A percentile compares a stretch with the other conserved stretches of the same genome.
Conservation (phyloP, 2,797 vertebrate genomes). For the Melanotaenia trifasciata region DNA sequence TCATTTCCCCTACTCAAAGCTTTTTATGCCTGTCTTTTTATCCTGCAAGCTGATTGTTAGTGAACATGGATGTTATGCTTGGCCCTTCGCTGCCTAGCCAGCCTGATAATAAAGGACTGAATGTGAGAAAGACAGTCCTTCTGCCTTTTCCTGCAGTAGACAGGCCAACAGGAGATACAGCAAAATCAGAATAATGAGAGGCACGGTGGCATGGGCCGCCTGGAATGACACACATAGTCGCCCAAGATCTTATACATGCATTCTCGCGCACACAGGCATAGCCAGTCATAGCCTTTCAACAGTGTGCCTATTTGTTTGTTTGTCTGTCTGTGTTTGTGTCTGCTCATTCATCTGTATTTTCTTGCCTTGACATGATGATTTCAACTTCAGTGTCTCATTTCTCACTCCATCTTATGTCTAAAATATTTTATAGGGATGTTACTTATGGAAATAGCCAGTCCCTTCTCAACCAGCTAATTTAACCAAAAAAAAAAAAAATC, state of each 20-base stretch:
- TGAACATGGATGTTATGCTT: slow-evolving; percentile 70
- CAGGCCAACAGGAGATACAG: slow-evolving; percentile 77
- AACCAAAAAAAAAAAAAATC: slow-evolving; percentile 8
- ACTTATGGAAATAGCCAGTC: slow-evolving; percentile 45
- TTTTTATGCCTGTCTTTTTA: slow-evolving; percentile 53
- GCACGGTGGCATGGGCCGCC: slow-evolving; percentile 74
- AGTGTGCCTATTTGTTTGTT: slow-evolving; percentile 75
- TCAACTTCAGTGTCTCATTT: slow-evolving; percentile 67
- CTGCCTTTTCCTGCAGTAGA: slow-evolving; percentile 76
- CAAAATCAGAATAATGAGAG: slow-evolving; percentile 87
- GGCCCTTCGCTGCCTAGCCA: slow-evolving; percentile 66
- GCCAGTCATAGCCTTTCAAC: slow-evolving; percentile 63
- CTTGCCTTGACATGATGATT: slow-evolving; percentile 68
- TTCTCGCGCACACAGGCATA: slow-evolving; percentile 20
- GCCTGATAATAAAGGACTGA: slow-evolving; percentile 73
- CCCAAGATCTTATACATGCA: slow-evolving; percentile 32
- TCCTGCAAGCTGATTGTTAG: slow-evolving; percentile 64
- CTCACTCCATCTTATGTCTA: slow-evolving; percentile 55
- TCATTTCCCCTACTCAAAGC: slow-evolving; percentile 28
- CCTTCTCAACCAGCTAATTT: slow-evolving; percentile 41
- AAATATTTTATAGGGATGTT: slow-evolving; percentile 49
- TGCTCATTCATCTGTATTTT: slow-evolving; percentile 75
- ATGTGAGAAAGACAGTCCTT: slow-evolving; percentile 71
- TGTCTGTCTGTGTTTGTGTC: slow-evolving; percentile 73
- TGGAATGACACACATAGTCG: slow-evolving; percentile 74